A percentile compares a stretch with the other conserved stretches of the same genome.
Evolutionary conservation across 1,140 invertebrate genomes (phyloP).

Genomic region (Hyles vespertilio): DNA sequence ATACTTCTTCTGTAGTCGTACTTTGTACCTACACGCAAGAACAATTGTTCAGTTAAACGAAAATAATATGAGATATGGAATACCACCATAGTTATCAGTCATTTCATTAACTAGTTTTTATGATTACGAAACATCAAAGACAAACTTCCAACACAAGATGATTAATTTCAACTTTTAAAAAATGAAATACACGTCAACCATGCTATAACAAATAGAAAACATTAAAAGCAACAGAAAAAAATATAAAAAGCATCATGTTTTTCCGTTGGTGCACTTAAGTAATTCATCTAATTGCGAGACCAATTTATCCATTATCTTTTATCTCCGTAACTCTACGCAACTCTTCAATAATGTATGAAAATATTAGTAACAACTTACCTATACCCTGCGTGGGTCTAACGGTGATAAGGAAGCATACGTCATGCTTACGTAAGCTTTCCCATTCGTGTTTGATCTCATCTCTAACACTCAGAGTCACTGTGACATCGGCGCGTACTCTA

Average conservation of each 20-base stretch:
- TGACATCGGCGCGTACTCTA: slow-evolving; percentile 94
- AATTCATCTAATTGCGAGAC: no score
- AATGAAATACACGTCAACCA: no score
- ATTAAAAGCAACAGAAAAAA: no score
- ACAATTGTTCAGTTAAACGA: not conserved
- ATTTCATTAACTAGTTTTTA: no score
- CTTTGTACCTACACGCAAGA: slow-evolving; percentile 79
- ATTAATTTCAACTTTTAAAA: no score
- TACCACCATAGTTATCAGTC: no score
- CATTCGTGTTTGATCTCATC: slow-evolving; percentile 96
- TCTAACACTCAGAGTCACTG: slow-evolving; percentile 92
- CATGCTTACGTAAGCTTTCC: slow-evolving; percentile 97
- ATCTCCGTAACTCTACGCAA: not conserved
- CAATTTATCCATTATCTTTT: no score
- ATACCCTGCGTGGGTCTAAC: slow-evolving; percentile 89
- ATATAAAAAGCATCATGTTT: no score
- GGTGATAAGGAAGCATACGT: slow-evolving; percentile 97
- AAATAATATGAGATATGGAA: not conserved
- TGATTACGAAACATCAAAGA: no score
- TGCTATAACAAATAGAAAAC: no score
- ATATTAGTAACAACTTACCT: slow-evolving; percentile 70
- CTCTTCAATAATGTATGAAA: not conserved
- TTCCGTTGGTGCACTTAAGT: no score
- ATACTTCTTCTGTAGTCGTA: slow-evolving; percentile 90
- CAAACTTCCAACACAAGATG: no score